Evolutionary conservation across 2,888 invertebrate species (phyloP).

Genomic region (Holacanthella duospinosa): DNA sequence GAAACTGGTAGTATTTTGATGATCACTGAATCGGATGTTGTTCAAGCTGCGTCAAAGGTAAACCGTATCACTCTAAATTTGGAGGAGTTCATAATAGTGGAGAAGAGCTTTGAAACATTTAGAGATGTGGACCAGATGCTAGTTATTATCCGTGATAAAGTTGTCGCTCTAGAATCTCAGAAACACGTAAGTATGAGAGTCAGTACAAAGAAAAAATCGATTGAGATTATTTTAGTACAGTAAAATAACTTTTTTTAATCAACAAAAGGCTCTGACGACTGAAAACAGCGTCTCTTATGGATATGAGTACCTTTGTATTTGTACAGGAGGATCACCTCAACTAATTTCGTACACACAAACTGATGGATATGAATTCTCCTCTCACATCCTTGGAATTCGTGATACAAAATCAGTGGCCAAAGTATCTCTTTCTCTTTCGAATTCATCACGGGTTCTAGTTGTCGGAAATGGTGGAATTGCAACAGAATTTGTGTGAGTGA

Average conservation of each 20-base stretch:
- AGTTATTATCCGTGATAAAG: conserved; percentile 48
- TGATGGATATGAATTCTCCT: conserved; percentile 19
- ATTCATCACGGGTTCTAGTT: conserved; percentile 62
- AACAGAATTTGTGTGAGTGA: conserved; percentile 69
- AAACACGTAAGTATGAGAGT: conserved; percentile 40
- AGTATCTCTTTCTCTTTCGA: conserved; percentile 59
- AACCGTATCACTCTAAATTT: conserved; percentile 71
- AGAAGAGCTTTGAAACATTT: conserved; percentile 53
- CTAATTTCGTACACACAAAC: conserved; percentile 45
- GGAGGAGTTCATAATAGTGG: conserved; percentile 74
- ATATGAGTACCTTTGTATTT: conserved; percentile 77
- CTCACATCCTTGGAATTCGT: conserved; percentile 66
- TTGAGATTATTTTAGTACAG: no score
- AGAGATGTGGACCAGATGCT: conserved; percentile 55
- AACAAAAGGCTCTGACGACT: conserved; percentile 48
- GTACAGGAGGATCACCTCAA: conserved; percentile 81
- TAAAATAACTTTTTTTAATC: no score
- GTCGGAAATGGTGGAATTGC: conserved; percentile 99
- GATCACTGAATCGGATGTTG: conserved; percentile 70
- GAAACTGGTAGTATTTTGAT: conserved; percentile 49
- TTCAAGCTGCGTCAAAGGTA: conserved; percentile 81
- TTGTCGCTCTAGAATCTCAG: conserved; percentile 40
- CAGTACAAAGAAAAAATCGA: no score
- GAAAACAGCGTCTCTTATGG: conserved; percentile 49
- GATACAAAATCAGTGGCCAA: conserved; percentile 85